Evolutionary conservation across 2,888 invertebrate genomes (phyloP), one percentile per base, ranked within the genome.

Genomic region (Zaprionus obscuricornis): DNA sequence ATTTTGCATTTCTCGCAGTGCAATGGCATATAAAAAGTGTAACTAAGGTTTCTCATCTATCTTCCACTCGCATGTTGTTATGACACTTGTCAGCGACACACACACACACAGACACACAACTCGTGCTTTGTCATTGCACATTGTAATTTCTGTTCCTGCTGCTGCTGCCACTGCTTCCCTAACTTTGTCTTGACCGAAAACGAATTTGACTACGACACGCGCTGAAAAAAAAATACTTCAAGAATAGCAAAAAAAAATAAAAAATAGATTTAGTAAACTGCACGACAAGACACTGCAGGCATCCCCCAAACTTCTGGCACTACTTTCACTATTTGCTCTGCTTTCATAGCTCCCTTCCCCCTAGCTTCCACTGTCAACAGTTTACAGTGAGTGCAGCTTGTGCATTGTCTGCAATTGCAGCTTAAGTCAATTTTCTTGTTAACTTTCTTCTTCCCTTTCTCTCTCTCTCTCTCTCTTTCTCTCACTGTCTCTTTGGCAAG

Each of bases 341-440:
- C n/a, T n/a, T n/a, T n/a, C n/a, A n/a, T n/a, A n/a, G n/a, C n/a
- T n/a, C n/a, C n/a, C n/a, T n/a, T n/a, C n/a, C n/a, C n/a, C n/a
- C n/a, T n/a, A n/a, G n/a, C n/a, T n/a, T n/a, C n/a, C n/a, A n/a
- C n/a, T n/a, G n/a, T n/a, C n/a, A n/a, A n/a, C n/a, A n/a, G 4
- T n/a, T 7, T 10, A 24, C 40, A 42, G 16, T 26, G 33, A 42
- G 55, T 64, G 59, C 47, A 47, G 33, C 22, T 24, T 31, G n/a
- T 16, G 16, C 36, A 26, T 52, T 36, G 22, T 27, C 24, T 60
- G 58, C 60, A 57, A 58, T 59, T 58, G 34, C 20, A n/a, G 42
- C 31, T 59, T 34, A 57, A 66, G 74, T 68, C 62, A 64, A 55
- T 76, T 74, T 68, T 46, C 52, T 18, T 46, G 51, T 50, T 26